phyloP scores from a whole-genome alignment of 1,140 invertebrate species.

The Drosophila willistoni region DNA sequence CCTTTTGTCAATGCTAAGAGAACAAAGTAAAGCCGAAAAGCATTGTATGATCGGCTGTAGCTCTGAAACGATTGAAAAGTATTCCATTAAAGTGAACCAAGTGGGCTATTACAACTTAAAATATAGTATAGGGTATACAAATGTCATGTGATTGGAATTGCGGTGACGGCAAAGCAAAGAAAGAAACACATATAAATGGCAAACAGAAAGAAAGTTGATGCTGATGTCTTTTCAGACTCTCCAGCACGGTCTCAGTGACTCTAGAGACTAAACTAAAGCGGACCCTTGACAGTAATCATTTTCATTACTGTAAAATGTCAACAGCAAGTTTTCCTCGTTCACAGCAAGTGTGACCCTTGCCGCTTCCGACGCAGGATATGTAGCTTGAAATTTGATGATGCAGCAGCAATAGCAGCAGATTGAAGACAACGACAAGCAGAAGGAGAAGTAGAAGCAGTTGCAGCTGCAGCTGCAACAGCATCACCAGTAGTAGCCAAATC shows the following conservation, averaged over 20 bases:
- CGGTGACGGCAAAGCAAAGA: conserved; percentile 1
- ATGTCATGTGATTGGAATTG: neutral
- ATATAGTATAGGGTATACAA: neutral
- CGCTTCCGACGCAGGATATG: conserved; percentile 49
- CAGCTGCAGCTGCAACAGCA: conserved; percentile 26
- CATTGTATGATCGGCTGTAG: too few species aligned
- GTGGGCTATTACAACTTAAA: too few species aligned
- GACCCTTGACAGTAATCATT: conserved; percentile 77
- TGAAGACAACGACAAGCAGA: neutral
- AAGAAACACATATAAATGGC: conserved; percentile 26
- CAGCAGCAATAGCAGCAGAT: conserved; percentile 39
- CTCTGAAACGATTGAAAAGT: too few species aligned
- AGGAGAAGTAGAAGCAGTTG: conserved; percentile 21
- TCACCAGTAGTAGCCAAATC: conserved; percentile 43
- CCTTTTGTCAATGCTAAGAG: too few species aligned
- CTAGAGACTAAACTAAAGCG: conserved; percentile 5
- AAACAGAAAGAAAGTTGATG: conserved; percentile 13
- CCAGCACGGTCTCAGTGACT: neutral
- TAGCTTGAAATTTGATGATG: conserved; percentile 71
- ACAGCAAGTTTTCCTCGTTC: conserved; percentile 35
- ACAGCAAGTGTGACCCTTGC: conserved; percentile 10
- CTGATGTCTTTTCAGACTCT: conserved; percentile 31
- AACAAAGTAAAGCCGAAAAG: too few species aligned
- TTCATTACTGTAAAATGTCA: conserved; percentile 72
- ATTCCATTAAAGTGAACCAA: too few species aligned